Evolutionary conservation across 1,140 invertebrate genomes (phyloP), one percentile per base, ranked within the genome.

Genomic region (Gonatopus flavifemur): DNA sequence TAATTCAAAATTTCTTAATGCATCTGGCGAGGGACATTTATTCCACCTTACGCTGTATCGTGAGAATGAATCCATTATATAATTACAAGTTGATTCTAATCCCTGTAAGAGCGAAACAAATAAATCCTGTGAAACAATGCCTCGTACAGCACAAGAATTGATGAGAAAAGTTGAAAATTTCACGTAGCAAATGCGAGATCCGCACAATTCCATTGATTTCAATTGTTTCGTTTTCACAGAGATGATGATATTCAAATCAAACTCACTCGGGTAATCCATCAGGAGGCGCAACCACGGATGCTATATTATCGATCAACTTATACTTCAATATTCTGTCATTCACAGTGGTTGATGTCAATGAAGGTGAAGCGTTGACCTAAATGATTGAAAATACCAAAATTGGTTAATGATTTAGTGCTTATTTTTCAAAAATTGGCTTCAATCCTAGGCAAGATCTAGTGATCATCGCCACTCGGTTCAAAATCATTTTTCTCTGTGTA

Each of bases 261-360:
- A 80, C 82, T 81, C 79, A 90, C 88, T 96, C 94, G 24, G 93
- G 93, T 9, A 93, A 80, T 36, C 94, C 92, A 64, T 91, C 91
- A 1, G 91, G 87, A 1, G 94, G 93, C 21, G 97, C 67, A 0
- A 98, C 91, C 35, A 98, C 88, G 20, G 93, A 93, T 36, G 98
- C 79, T 48, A 96, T 94, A 73, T 97, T 96, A 65, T 95, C 93
- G 47, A 98, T 94, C 10, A 98, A 75, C 79, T 95, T 96, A 64
- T 96, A 93, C 69, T 98, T 98, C 50, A 98, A 82, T 62, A 98
- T 96, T 59, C 95, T 82, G 74, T 98, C 96, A 71, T 94, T 96
- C 0, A 93, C 90, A 0, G 95, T 98, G 1, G 95, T 98, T 1
- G 94, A 94, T 3, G 92, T 93, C 1, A 98, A 71, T 0, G 94